Evolutionary conservation across 2,888 invertebrate genomes (phyloP).

Genomic region (Harpalus rubripes): DNA sequence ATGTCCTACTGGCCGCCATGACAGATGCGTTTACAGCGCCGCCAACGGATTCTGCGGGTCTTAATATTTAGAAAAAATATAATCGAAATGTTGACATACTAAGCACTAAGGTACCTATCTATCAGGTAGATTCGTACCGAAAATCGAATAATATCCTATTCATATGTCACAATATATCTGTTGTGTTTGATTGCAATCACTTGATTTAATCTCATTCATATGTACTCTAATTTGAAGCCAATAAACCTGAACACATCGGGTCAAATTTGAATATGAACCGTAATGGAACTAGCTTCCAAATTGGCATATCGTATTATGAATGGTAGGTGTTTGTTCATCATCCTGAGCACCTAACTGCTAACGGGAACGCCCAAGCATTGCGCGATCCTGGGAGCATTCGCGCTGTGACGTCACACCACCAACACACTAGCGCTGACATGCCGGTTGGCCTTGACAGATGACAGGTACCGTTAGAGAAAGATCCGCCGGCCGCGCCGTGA

Average conservation of each 20-base stretch:
- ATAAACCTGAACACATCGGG: background rate
- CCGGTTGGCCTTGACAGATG: slow-evolving; percentile 50
- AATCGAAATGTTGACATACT: too few relatives aligned
- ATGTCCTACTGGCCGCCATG: too few relatives aligned
- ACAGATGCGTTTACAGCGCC: too few relatives aligned
- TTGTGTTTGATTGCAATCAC: too few relatives aligned
- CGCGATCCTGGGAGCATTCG: slow-evolving; percentile 14
- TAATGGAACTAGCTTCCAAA: background rate
- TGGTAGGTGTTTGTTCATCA: slow-evolving; percentile 15
- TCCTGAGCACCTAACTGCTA: background rate
- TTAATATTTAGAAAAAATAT: too few relatives aligned
- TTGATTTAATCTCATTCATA: too few relatives aligned
- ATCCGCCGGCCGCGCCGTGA: slow-evolving; percentile 29
- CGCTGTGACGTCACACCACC: slow-evolving; percentile 35
- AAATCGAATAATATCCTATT: too few relatives aligned
- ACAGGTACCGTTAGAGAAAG: slow-evolving; percentile 54
- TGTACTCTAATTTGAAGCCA: background rate
- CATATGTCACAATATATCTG: too few relatives aligned
- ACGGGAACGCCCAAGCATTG: slow-evolving; percentile 32
- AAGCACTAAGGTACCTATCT: too few relatives aligned
- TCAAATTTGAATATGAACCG: background rate
- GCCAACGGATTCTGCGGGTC: too few relatives aligned
- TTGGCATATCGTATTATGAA: background rate
- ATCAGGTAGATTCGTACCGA: too few relatives aligned
- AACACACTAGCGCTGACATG: slow-evolving; percentile 26